Percentiles rank a stretch among this genome's conserved stretches.
phyloP scores from a whole-genome alignment of 2,113 vertebrate genomes.

The Oreochromis aureus region DNA sequence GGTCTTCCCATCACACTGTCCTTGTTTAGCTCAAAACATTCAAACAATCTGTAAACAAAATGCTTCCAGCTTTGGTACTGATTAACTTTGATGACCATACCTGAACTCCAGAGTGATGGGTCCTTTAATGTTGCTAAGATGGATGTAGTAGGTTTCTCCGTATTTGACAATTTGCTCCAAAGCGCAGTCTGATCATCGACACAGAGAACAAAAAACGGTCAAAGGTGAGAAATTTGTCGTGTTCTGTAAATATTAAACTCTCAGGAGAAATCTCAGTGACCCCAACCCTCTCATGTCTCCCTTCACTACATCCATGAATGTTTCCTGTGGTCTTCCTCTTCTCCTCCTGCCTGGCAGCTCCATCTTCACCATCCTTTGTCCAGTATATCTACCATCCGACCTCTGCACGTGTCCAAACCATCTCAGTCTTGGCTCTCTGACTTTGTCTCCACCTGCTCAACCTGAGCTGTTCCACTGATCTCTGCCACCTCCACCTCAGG shows the following conservation, averaged over 20 bases:
- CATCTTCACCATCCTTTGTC: neutral
- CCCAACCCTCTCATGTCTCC: neutral
- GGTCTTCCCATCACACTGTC: neutral
- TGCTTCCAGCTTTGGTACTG: neutral
- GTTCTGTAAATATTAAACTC: neutral
- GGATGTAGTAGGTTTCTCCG: conserved; percentile 61
- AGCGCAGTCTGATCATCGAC: conserved; percentile 54
- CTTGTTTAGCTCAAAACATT: accelerated
- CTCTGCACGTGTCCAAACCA: accelerated
- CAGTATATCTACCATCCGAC: neutral
- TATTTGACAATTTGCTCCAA: conserved; percentile 70
- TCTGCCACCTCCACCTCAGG: neutral
- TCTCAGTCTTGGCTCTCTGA: accelerated
- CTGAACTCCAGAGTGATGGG: conserved; percentile 71
- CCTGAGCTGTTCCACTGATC: neutral
- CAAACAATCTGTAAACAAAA: neutral
- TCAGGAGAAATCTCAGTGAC: neutral
- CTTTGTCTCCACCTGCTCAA: neutral
- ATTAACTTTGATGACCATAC: neutral
- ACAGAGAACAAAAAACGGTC: neutral
- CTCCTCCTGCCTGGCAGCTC: neutral
- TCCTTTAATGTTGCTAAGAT: conserved; percentile 36
- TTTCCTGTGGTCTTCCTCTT: neutral
- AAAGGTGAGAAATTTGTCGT: neutral
- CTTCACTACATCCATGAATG: neutral